Evolutionary conservation across 92 coral and sea anemone species (phyloP).

Genomic region (Nematostella vectensis): DNA sequence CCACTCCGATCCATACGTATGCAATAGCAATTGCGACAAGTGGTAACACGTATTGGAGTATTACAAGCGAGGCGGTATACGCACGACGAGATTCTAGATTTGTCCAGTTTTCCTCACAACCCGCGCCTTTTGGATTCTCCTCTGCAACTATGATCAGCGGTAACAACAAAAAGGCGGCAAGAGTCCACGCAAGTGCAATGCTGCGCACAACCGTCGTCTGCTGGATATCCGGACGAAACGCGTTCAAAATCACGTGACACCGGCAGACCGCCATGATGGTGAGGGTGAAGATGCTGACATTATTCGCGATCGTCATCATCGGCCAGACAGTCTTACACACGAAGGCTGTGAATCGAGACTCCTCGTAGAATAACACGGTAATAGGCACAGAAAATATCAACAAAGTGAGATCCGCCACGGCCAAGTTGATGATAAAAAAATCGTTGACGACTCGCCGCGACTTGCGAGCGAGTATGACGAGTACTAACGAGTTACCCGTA

Average conservation of each 20-base stretch:
- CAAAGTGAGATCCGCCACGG: constrained; percentile 41
- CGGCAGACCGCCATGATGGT: constrained; percentile 51
- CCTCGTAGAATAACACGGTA: constrained; percentile 32
- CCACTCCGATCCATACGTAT: constrained; percentile 53
- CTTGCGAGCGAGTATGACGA: constrained; percentile 36
- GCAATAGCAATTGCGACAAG: constrained; percentile 42
- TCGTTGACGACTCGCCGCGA: constrained; percentile 33
- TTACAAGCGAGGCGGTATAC: constrained; percentile 45
- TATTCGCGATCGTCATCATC: constrained; percentile 53
- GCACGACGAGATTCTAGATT: constrained; percentile 17
- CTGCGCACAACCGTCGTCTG: constrained; percentile 23
- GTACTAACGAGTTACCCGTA: constrained; percentile 36
- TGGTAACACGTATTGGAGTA: constrained; percentile 58
- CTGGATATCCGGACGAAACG: constrained; percentile 36
- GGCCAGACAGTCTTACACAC: constrained; percentile 47
- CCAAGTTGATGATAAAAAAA: constrained; percentile 44
- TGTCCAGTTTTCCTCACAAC: constrained; percentile 55
- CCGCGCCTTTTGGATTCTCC: constrained; percentile 24
- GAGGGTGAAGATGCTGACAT: constrained; percentile 50
- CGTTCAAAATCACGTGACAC: constrained; percentile 43
- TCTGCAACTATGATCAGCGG: constrained; percentile 40
- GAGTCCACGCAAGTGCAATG: constrained; percentile 26
- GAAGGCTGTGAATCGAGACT: constrained; percentile 28
- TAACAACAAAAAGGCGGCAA: constrained; percentile 12
- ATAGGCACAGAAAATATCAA: constrained; percentile 39